Evolutionary conservation across 2,888 invertebrate genomes (phyloP).

Genomic region (Clostera curtula): DNA sequence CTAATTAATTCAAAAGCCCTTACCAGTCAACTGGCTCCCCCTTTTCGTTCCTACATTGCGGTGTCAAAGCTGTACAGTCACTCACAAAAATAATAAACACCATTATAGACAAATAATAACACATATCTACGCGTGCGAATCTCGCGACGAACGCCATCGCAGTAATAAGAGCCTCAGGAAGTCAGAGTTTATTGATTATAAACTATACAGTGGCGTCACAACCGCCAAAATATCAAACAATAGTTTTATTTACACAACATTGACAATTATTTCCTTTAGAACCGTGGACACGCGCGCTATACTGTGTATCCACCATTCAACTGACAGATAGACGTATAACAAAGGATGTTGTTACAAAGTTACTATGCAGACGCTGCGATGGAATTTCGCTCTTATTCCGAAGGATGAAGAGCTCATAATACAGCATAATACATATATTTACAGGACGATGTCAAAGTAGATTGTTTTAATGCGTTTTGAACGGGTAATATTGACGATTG

Average conservation of each 20-base stretch:
- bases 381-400: too few relatives aligned
- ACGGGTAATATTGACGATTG: too few relatives aligned
- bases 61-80: conserved; percentile 39
- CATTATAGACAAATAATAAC: conserved; percentile 25
- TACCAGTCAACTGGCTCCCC: conserved; percentile 83
- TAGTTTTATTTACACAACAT: conserved; percentile 46
- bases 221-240: conserved; percentile 41
- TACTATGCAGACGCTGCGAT: background rate
- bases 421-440: too few relatives aligned
- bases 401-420: too few relatives aligned
- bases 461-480: too few relatives aligned
- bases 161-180: conserved; percentile 52
- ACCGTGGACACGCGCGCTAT: conserved; percentile 9
- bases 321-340: conserved; percentile 13
- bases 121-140: conserved; percentile 38
- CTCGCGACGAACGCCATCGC: conserved; percentile 24
- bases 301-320: conserved; percentile 10
- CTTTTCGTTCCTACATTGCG: conserved; percentile 76
- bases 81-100: conserved; percentile 34
- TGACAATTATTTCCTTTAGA: conserved; percentile 31
- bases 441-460: too few relatives aligned
- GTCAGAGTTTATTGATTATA: conserved; percentile 43
- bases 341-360: conserved; percentile 23
- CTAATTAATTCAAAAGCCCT: conserved; percentile 28
- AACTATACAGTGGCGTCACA: conserved; percentile 23